Base-by-base conservation (phyloP, 2,797 vertebrate species). In the Lophius americanus region DNA sequence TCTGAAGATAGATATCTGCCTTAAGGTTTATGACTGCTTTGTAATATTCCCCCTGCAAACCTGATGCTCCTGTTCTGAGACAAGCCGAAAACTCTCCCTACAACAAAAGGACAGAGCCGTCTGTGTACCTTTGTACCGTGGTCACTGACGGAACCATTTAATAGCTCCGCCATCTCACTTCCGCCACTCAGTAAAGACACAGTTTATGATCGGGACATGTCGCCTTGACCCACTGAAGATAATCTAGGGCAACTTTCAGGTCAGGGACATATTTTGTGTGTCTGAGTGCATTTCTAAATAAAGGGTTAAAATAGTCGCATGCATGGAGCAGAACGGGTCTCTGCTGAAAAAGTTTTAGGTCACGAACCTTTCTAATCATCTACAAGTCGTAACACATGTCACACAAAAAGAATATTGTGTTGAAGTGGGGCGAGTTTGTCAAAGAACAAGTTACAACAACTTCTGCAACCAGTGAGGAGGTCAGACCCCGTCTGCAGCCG, bases 101-200 rank as follows among this genome's bases (percentile, higher is more conserved):
- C 79, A 72, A 82, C 69, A 81, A 86, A 85, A 70, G 64, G 33
- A 73, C 42, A 64, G 10, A 37, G 9, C 48, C 1, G 41, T 77
- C 76, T 70, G 82, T 88, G 68, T 66, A 44, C 52, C 49, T 75
- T 61, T 73, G 70, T 68, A 44, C 52, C 42, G 64, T 60, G 82
- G 73, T 78, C 65, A 82, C 36, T 61, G 62, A 64, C 43, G 75
- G 36, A 78, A 58, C 71, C 72, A 77, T 78, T 80, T 84, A 61
- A 79, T 63, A 42, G 51, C 78, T 77, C 76, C 80, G 81, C 83
- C 70, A 48, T 86, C 81, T 84, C 48, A 82, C 78, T 72, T 64
- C 77, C 38, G 13, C 35, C 37, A 49, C 46, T 65, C 65, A 5
- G 36, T 64, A 55, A 49, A 67, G 66, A 52, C 8, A 56, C 3